These are phyloP conservation scores for Amazona guildingii DNA, from an alignment of 2,113 vertebrate species.

Conservation along the genomic window DNA sequence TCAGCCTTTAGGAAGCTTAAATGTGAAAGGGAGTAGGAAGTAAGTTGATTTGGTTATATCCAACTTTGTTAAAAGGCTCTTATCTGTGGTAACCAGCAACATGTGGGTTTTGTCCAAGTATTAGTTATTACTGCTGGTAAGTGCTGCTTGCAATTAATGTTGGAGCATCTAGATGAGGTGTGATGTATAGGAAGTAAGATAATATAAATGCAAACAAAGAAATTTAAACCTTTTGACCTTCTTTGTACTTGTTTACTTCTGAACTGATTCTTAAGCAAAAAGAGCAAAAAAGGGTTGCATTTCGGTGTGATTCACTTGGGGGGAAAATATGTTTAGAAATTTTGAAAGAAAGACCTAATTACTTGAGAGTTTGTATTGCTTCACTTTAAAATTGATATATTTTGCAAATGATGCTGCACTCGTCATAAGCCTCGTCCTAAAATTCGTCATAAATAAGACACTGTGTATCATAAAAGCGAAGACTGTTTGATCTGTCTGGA, in stretches of 20 bases:
- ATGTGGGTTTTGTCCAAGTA: constrained; percentile 31
- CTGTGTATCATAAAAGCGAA: neutral
- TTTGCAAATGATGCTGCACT: neutral
- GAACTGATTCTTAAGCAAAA: constrained; percentile 52
- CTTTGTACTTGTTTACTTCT: constrained; percentile 65
- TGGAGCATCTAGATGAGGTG: constrained; percentile 69
- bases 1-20: constrained; percentile 47
- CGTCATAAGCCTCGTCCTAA: neutral
- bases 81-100: constrained; percentile 59
- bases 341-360: neutral
- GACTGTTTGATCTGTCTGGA: constrained; percentile 26
- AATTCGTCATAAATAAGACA: neutral
- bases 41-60: constrained; percentile 48
- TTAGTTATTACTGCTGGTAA: constrained; percentile 47
- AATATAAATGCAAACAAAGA: constrained; percentile 70
- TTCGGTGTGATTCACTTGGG: constrained; percentile 14
- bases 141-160: constrained; percentile 66
- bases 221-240: constrained; percentile 54
- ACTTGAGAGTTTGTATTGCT: neutral
- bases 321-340: neutral
- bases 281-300: neutral
- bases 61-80: constrained; percentile 55
- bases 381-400: neutral
- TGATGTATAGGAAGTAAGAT: constrained; percentile 70
- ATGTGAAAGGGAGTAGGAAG: constrained; percentile 16